Base-by-base conservation (phyloP, 2,888 invertebrate genomes). In the Cremastinae sp. region DNA sequence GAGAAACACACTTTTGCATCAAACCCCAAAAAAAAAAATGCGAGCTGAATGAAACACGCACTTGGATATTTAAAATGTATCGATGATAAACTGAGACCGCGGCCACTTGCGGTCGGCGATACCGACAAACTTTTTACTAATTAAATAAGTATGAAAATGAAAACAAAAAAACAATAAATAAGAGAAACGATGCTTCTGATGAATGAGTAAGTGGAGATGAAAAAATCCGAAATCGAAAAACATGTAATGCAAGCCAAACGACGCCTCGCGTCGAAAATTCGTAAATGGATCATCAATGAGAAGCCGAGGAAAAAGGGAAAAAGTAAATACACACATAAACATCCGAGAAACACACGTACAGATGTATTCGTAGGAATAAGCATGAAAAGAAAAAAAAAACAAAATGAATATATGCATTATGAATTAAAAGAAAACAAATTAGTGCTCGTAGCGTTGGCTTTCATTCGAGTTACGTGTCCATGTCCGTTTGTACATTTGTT, bases 91-190 rank as follows among this genome's bases (percentile, higher is more conserved):
- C 83, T 81, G 83, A 83, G 28, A 85, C 81, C 82, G 81, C 84
- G 83, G 84, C 79, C 83, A 84, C 85, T 87, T 85, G 81, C 83
- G 82, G 86, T 28, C 82, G 78, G 83, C 49, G 61, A 75, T 82
- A 81, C 77, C 71, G 83, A 85, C 81, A 79, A 87, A 83, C 84
- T 89, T 89, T 89, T 88, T 87, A 88, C 84, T 86, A 83, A 85
- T 84, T 84, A 83, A 65, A 69, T 78, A 64, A 78, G 59, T 61
- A 74, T 70, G 56, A 14, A 64, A 41, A 28, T 41, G 45, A 59
- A 43, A 12, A 71, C 55, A 56, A 59, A 51, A 74, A 45, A 65
- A 51, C 7, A 49, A 51, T 41, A 35, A 39, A 53, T 51, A 18
- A 51, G 22, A 22, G 14, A 84, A 84, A 82, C 80, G 80, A 87